Base-by-base conservation (phyloP, 2,797 vertebrate species). In the Phoxinus dragarum region DNA sequence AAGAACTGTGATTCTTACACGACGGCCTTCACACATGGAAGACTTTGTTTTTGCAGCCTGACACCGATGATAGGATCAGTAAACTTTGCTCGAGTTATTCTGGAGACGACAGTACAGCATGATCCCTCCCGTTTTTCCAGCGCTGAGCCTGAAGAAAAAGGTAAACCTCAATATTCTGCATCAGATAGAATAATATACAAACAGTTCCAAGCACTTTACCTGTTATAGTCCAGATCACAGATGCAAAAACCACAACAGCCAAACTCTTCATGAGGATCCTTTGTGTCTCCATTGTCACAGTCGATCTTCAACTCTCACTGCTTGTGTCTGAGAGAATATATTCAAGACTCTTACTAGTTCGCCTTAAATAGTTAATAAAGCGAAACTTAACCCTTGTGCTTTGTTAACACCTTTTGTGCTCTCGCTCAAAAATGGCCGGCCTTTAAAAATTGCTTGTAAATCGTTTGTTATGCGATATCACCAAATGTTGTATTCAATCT, bases 141-240 rank as follows among this genome's bases (percentile, higher is more conserved):
- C n/a, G n/a, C n/a, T n/a, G n/a, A n/a, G n/a, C n/a, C n/a, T n/a
- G 54, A 56, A 59, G 56, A 59, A 59, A 9, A 59, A 59, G 23
- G 9, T 14, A 61, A 34, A 34, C 14, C 61, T 34, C 6, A 66
- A 34, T 66, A 17, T 66, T 66, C 2, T 34, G 27, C 6, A 69
- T 21, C 80, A 75, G 3, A 66, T 42, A 21, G 1, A 86, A n/a
- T 11, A 44, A 54, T 69, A 67, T 34, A 27, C 49, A 5, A 79
- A 76, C 34, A 75, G 6, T 6, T 64, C 5, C 6, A 27, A 44
- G 27, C 21, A 12, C 12, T 11, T 68, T 68, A 90, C 86, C 88
- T 84, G 87, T 56, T 84, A 67, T 12, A 19, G 86, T 86, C 66
- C 81, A 84, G 79, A 73, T 61, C 38, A 77, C 64, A 52, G 68